Percentiles rank a stretch among this genome's conserved stretches.
Conservation (phyloP, 2,888 invertebrate species). For the Melolontha melolontha region DNA sequence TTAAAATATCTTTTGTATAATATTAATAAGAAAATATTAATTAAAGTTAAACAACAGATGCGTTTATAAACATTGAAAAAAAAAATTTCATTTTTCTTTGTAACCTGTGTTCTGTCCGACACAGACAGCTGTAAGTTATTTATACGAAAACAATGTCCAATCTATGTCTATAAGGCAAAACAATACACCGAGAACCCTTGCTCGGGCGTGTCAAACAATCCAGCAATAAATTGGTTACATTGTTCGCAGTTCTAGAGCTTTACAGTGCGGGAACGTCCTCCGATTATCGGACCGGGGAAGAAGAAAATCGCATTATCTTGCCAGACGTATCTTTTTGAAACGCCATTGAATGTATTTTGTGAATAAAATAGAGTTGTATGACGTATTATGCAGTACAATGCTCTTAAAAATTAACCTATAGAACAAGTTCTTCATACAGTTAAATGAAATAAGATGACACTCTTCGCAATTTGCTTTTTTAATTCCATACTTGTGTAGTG, state of each 20-base stretch:
- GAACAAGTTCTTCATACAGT: not conserved
- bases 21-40: too few species aligned
- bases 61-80: too few species aligned
- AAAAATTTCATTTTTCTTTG: too few species aligned
- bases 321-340: constrained; percentile 35
- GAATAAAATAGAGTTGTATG: constrained; percentile 19
- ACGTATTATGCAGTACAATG: constrained; percentile 34
- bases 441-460: too few species aligned
- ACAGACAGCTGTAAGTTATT: constrained; percentile 44
- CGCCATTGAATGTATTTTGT: constrained; percentile 19
- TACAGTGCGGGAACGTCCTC: constrained; percentile 35
- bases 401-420: constrained; percentile 5
- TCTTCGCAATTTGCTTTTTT: too few species aligned
- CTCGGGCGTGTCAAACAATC: constrained; percentile 56
- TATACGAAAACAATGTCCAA: constrained; percentile 59
- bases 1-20: too few species aligned
- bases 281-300: constrained; percentile 37
- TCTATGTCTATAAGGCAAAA: constrained; percentile 54
- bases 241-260: constrained; percentile 51
- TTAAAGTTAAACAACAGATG: too few species aligned
- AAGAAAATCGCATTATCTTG: constrained; percentile 43
- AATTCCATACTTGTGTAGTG: too few species aligned
- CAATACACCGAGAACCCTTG: constrained; percentile 58
- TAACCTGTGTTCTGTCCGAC: constrained; percentile 8
- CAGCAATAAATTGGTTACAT: constrained; percentile 60